Base-by-base conservation (phyloP, 2,113 vertebrate species). In the Pollachius pollachius region DNA sequence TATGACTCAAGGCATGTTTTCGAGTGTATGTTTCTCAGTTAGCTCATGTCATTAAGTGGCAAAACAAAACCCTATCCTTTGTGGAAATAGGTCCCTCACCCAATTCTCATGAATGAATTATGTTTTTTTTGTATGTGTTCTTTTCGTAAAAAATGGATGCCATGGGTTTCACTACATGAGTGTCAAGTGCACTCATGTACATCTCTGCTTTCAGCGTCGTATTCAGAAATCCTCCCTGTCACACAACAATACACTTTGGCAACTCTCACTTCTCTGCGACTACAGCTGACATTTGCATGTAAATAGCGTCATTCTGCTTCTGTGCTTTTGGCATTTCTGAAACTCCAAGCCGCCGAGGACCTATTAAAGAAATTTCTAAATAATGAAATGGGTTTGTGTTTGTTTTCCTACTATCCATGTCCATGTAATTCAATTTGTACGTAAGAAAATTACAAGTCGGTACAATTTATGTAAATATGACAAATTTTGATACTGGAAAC, bases 231-330 rank as follows among this genome's bases (percentile, higher is more conserved):
- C 70, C 72, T 76, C 76, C 83, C 84, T 83, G 85, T 89, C 83
- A 89, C 86, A 85, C 83, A 86, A 82, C 78, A 87, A 85, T 83
- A 84, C 87, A 80, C 81, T 84, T 85, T 84, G 85, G 89, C 89
- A 87, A 75, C 83, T 86, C 83, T 87, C 78, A 85, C 79, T 80
- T 89, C 83, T 88, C 80, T 77, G 85, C 77, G 80, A 86, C 87
- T 85, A 74, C 58, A 64, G 34, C 72, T 81, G 21, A 63, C 84
- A 88, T 91, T 92, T 90, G 84, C 87, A 89, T 91, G 87, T 88
- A 86, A 91, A 91, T 87, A 72, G 86, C 75, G 69, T 71, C 66
- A 82, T 78, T 85, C 85, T 82, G 83, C 78, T 75, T 62, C 72
- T 80, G 75, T 72, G 85, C 84, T 85, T 79, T 88, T 83, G 79